phyloP scores from a whole-genome alignment of 2,113 vertebrate genomes.

The Gymnocephalus cernua region DNA sequence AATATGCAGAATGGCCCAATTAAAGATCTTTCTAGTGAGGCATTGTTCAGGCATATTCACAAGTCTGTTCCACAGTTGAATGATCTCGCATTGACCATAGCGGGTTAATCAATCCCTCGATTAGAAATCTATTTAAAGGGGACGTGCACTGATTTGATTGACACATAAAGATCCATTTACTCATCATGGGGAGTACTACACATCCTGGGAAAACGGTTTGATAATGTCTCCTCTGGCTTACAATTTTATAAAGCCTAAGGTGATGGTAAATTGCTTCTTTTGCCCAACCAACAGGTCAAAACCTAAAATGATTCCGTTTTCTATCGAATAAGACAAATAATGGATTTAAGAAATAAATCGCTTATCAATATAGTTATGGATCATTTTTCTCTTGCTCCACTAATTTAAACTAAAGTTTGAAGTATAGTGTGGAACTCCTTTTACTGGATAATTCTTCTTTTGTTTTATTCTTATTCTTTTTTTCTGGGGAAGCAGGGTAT shows the following conservation, averaged over 20 bases:
- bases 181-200: not conserved
- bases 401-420: not conserved
- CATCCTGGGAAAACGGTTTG: not conserved
- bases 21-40: not conserved
- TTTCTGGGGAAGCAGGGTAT: not conserved
- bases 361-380: not conserved
- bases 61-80: not conserved
- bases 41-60: not conserved
- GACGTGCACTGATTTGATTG: conserved; percentile 20
- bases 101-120: conserved; percentile 49
- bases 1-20: not conserved
- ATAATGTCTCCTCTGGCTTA: not conserved
- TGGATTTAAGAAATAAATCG: not conserved
- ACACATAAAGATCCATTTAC: not conserved
- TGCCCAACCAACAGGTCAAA: not conserved
- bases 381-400: not conserved
- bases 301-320: not conserved
- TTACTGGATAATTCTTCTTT: not conserved
- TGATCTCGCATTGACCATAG: conserved; percentile 21
- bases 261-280: not conserved
- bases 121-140: conserved; percentile 58
- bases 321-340: not conserved
- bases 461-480: conserved; percentile 28
- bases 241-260: not conserved
- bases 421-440: not conserved